Conservation (phyloP, 64 coral and sea anemone genomes). For the Montipora sp. region DNA sequence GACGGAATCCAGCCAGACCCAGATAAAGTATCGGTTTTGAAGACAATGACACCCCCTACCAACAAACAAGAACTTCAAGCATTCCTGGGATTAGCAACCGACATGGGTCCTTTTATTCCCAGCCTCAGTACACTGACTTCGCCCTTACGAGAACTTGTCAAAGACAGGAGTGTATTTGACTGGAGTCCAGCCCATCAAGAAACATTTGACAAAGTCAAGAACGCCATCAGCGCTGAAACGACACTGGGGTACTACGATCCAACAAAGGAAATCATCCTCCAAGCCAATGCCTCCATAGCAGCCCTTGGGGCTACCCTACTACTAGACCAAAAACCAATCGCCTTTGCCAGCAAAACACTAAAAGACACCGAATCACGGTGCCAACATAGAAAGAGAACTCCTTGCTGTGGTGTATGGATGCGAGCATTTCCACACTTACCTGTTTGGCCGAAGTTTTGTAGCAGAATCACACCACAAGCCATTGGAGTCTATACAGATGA, state of each 20-base stretch:
- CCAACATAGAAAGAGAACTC: slow-evolving; percentile 54
- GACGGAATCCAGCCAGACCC: no score
- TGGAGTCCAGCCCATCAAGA: not conserved
- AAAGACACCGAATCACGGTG: slow-evolving; percentile 23
- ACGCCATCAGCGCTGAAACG: not conserved
- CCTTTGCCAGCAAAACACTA: slow-evolving; percentile 2
- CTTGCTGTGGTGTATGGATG: slow-evolving; percentile 64
- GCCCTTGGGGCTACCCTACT: not conserved
- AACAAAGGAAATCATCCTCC: not conserved
- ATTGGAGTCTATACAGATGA: slow-evolving; percentile 31
- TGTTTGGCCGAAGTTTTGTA: slow-evolving; percentile 38
- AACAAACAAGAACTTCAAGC: no score
- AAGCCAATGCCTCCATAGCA: no score
- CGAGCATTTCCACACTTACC: slow-evolving; percentile 57
- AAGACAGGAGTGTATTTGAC: no score
- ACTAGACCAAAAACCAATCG: slow-evolving; percentile 49
- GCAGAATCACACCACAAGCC: slow-evolving; percentile 28
- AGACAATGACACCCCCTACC: no score
- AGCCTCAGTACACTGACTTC: no score
- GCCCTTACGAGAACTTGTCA: no score
- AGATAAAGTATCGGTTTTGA: no score
- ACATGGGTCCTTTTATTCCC: no score
- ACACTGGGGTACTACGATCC: not conserved
- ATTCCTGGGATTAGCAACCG: no score
- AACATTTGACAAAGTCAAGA: not conserved